A percentile compares a stretch with the other conserved stretches of the same genome.
Conservation (phyloP, 2,888 invertebrate genomes). For the Morpho achilles region DNA sequence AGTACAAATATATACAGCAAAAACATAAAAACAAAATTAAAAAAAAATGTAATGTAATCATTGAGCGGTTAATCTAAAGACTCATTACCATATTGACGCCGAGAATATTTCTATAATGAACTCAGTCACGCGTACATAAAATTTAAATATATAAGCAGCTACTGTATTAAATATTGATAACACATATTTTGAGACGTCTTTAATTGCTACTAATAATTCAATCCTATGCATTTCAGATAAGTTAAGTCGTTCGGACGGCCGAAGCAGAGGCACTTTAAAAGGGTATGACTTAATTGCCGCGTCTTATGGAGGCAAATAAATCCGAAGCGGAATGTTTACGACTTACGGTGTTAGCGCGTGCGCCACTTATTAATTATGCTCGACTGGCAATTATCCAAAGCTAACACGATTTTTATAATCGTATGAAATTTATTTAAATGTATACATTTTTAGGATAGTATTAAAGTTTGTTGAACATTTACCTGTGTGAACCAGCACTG, state of each 20-base stretch:
- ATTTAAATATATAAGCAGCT: slow-evolving; percentile 72
- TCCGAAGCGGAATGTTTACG: slow-evolving; percentile 45
- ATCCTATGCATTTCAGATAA: slow-evolving; percentile 65
- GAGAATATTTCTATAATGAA: slow-evolving; percentile 62
- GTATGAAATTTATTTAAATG: slow-evolving; percentile 5
- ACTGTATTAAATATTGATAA: slow-evolving; percentile 77
- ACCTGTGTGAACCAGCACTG: too few species aligned
- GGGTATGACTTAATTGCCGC: slow-evolving; percentile 61
- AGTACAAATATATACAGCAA: slow-evolving; percentile 3
- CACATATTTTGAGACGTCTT: slow-evolving; percentile 64
- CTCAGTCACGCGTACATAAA: slow-evolving; percentile 70
- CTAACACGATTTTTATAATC: slow-evolving; percentile 17
- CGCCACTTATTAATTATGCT: slow-evolving; percentile 43
- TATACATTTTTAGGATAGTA: slow-evolving; percentile 3
- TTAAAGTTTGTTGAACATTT: background rate
- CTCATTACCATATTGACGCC: slow-evolving; percentile 50
- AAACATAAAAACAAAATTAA: slow-evolving; percentile 10
- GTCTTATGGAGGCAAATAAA: slow-evolving; percentile 50
- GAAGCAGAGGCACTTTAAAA: slow-evolving; percentile 45
- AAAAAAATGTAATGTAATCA: slow-evolving; percentile 18
- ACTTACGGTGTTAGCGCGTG: slow-evolving; percentile 44
- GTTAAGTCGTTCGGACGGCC: slow-evolving; percentile 44
- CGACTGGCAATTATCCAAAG: slow-evolving; percentile 24
- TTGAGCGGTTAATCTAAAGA: slow-evolving; percentile 27
- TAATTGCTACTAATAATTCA: slow-evolving; percentile 73